Conservation (phyloP, 2,113 vertebrate species). For the Lampris incognitus region DNA sequence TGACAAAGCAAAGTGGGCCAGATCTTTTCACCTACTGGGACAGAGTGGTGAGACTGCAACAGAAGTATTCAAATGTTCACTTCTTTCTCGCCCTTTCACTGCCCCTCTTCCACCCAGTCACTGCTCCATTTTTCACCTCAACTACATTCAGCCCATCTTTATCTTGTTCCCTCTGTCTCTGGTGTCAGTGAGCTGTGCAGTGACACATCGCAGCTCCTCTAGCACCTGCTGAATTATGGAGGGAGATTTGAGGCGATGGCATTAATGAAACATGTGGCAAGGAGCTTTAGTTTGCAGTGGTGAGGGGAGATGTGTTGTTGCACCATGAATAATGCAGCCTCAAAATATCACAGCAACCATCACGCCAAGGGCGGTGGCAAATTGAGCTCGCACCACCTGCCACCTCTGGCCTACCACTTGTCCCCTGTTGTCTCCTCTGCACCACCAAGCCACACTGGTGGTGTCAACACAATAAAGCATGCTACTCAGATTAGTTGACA, state of each 20-base stretch:
- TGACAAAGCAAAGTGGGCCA: slow-evolving; percentile 76
- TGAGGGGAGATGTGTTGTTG: slow-evolving; percentile 73
- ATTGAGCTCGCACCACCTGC: slow-evolving; percentile 71
- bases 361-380: slow-evolving; percentile 69
- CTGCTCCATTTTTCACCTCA: slow-evolving; percentile 77
- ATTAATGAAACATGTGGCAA: slow-evolving; percentile 90
- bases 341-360: slow-evolving; percentile 78
- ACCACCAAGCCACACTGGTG: slow-evolving; percentile 23
- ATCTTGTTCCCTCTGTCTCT: slow-evolving; percentile 75
- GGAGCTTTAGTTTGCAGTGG: slow-evolving; percentile 69
- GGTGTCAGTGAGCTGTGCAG: slow-evolving; percentile 84
- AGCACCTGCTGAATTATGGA: slow-evolving; percentile 89
- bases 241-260: slow-evolving; percentile 77
- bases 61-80: slow-evolving; percentile 83
- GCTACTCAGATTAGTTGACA: slow-evolving; percentile 16
- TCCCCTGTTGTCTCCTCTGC: slow-evolving; percentile 38
- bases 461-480: slow-evolving; percentile 6
- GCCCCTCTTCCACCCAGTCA: slow-evolving; percentile 42
- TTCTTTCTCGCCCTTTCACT: slow-evolving; percentile 74
- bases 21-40: slow-evolving; percentile 74
- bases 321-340: slow-evolving; percentile 80
- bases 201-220: slow-evolving; percentile 84
- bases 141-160: slow-evolving; percentile 77
- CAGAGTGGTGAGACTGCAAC: slow-evolving; percentile 76
- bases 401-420: slow-evolving; percentile 59